Evolutionary conservation across 92 coral and sea anemone genomes (phyloP).

Genomic region (Phenganax stokvisi): DNA sequence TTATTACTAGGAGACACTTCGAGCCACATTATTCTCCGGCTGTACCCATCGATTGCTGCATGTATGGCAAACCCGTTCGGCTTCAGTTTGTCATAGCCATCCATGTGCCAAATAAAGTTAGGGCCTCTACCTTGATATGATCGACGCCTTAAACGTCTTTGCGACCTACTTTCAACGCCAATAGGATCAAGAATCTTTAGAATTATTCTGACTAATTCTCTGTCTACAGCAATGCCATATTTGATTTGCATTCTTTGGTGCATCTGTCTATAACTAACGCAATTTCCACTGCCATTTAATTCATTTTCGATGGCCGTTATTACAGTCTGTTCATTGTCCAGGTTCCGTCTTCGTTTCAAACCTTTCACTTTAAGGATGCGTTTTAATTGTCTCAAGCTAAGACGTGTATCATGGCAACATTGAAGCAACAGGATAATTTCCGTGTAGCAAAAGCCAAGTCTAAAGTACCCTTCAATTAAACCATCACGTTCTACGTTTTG

Average conservation of each 20-base stretch:
- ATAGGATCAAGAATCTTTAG: constrained; percentile 37
- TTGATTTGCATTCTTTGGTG: constrained; percentile 29
- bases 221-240: constrained; percentile 23
- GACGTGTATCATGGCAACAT: constrained; percentile 20
- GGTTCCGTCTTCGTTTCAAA: constrained; percentile 19
- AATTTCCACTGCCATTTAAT: constrained; percentile 36
- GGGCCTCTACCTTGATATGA: background rate
- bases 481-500: constrained; percentile 21
- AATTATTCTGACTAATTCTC: constrained; percentile 30
- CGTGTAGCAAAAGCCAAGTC: constrained; percentile 28
- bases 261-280: constrained; percentile 41
- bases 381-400: constrained; percentile 39
- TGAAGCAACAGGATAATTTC: constrained; percentile 36
- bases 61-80: background rate
- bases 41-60: background rate
- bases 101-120: constrained; percentile 2
- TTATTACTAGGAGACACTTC: background rate
- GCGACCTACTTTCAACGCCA: constrained; percentile 29
- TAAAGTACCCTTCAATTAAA: constrained; percentile 33
- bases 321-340: constrained; percentile 13
- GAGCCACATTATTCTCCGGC: background rate
- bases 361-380: constrained; percentile 29
- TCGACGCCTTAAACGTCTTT: constrained; percentile 19
- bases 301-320: constrained; percentile 29
- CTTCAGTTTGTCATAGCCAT: constrained; percentile 4